phyloP scores from a whole-genome alignment of 2,113 vertebrate species.

The Myiagra hebetior region DNA sequence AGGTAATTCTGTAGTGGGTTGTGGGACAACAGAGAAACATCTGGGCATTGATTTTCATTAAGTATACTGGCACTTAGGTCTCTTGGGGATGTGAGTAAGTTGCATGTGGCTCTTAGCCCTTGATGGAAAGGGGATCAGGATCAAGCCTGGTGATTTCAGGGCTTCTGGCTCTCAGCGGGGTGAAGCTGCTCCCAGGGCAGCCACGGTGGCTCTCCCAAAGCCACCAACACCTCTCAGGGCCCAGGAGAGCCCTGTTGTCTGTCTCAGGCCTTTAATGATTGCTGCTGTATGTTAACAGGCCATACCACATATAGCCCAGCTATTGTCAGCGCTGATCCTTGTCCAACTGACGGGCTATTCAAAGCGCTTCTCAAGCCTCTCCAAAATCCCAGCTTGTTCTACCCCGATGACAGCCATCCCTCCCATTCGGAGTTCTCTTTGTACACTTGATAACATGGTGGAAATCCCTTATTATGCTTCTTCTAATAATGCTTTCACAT shows the following conservation, averaged over 20 bases:
- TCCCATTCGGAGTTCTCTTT: constrained; percentile 52
- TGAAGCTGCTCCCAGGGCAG: not conserved
- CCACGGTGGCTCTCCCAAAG: not conserved
- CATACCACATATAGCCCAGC: constrained; percentile 27
- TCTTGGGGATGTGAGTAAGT: not conserved
- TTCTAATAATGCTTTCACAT: constrained; percentile 54
- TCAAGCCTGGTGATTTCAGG: fast-evolving
- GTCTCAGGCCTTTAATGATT: not conserved
- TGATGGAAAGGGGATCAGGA: not conserved
- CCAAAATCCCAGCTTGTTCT: constrained; percentile 48
- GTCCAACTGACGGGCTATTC: constrained; percentile 49
- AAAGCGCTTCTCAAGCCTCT: constrained; percentile 51
- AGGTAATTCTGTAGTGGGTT: not conserved
- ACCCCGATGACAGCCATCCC: constrained; percentile 32
- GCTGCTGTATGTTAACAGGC: constrained; percentile 31
- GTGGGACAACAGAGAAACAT: not conserved
- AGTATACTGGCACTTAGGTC: not conserved
- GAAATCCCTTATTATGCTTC: constrained; percentile 61
- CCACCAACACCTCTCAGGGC: not conserved
- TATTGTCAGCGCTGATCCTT: constrained; percentile 53
- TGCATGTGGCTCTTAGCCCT: not conserved
- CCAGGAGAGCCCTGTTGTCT: not conserved
- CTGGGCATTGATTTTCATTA: not conserved
- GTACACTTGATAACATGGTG: constrained; percentile 60
- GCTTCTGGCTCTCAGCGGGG: not conserved